Evolutionary conservation across 2,888 invertebrate genomes (phyloP), one percentile per base, ranked within the genome.

Genomic region (Platycheirus rosarum): DNA sequence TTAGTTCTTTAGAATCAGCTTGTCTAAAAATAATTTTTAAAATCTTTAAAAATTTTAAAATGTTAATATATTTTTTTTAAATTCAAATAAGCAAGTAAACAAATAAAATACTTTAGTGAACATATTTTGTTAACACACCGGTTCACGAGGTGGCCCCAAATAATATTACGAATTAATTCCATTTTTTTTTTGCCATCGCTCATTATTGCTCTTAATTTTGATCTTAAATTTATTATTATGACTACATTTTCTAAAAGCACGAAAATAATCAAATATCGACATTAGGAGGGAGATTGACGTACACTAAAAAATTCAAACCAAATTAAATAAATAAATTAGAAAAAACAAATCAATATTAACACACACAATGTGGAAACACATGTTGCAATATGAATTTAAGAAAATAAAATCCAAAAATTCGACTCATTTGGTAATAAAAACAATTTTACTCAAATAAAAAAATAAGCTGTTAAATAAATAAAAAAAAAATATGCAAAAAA

Each of bases 201-300:
- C 60, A 44, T 16, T 44, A 60, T 16, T 44, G 13, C 0, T 60
- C 16, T 26, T 42, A 42, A 29, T 42, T 26, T 29, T 14, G 2
- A 14, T 40, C 0, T 23, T 57, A 7, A 57, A 57, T 57, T 60
- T 44, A 60, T 60, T 7, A 44, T 60, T 60, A 60, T 26, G 13
- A 26, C 26, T 26, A 40, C 16, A 29, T 60, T 60, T 60, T 11
- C 3, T 0, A 26, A 16, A 2, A 26, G 4, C 7, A 42, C 7
- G 32, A 16, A 60, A 60, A 42, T 60, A 26, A 60, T 60, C 23
- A 42, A 32, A 13, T 13, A 57, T 57, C 57, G 57, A 40, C 14
- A 40, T n/a, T n/a, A n/a, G n/a, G n/a, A n/a, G 26, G 14, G 13
- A 9, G 20, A 40, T 23, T 55, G 55, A 60, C 57, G 42, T 8